These are phyloP conservation scores for Salmo trutta DNA, from an alignment of 2,797 vertebrate genomes.

Conservation along the genomic window DNA sequence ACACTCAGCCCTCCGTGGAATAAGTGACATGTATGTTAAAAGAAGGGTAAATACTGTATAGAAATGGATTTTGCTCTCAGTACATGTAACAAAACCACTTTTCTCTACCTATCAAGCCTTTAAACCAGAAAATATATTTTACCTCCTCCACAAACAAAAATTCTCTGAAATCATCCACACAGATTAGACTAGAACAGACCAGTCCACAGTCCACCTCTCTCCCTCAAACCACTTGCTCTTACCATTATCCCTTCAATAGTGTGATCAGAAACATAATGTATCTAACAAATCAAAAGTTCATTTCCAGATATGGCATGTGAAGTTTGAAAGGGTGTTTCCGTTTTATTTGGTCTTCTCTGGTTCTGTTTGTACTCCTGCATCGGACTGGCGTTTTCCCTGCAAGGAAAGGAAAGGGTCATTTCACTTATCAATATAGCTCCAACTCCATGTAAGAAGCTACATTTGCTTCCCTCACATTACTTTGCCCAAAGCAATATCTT, in stretches of 20 bases:
- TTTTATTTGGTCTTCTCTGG: slow-evolving; percentile 91
- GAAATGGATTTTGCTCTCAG: slow-evolving; percentile 24
- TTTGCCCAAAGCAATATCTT: too few species aligned
- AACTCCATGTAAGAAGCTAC: too few species aligned
- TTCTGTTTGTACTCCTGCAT: slow-evolving; percentile 91
- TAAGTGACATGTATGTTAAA: background rate
- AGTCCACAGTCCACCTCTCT: slow-evolving; percentile 4
- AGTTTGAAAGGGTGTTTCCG: slow-evolving; percentile 33
- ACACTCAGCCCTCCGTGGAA: too few species aligned
- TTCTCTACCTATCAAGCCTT: slow-evolving; percentile 39
- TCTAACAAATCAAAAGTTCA: slow-evolving; percentile 44
- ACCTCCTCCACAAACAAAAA: slow-evolving; percentile 14
- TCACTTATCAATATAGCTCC: background rate
- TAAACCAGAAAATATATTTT: slow-evolving; percentile 44
- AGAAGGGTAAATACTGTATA: slow-evolving; percentile 24
- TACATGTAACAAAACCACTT: slow-evolving; percentile 12
- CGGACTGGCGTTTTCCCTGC: slow-evolving; percentile 89
- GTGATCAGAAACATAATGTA: slow-evolving; percentile 1
- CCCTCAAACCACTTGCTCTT: slow-evolving; percentile 49
- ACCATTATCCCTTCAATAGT: slow-evolving; percentile 17
- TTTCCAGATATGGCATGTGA: slow-evolving; percentile 1
- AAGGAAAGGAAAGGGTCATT: slow-evolving; percentile 4
- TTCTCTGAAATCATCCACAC: slow-evolving; percentile 9
- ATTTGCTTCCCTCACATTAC: too few species aligned
- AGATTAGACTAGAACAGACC: slow-evolving; percentile 15